These are phyloP conservation scores for Coptotermes formosanus DNA, from an alignment of 1,140 invertebrate species.

Conservation along the genomic window DNA sequence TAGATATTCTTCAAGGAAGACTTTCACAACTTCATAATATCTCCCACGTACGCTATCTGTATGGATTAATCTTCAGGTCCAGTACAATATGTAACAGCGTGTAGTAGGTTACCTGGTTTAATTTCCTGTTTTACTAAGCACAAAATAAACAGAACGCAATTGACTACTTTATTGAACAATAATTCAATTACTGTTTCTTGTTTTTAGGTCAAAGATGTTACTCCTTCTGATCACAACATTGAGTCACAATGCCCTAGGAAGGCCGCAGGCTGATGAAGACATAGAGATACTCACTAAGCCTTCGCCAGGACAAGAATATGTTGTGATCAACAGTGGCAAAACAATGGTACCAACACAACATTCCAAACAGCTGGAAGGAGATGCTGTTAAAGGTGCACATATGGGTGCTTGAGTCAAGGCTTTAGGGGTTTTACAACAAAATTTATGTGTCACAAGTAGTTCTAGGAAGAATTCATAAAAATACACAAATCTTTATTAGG, in stretches of 20 bases:
- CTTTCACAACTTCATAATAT: too few species aligned
- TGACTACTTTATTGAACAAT: neutral
- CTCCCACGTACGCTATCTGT: too few species aligned
- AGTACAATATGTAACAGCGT: too few species aligned
- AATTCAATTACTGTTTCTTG: neutral
- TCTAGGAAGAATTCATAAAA: too few species aligned
- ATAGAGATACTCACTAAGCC: constrained; percentile 55
- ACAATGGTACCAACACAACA: neutral
- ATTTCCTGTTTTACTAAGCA: neutral
- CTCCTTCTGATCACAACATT: neutral
- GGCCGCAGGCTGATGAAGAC: constrained; percentile 42
- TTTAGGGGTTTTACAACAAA: too few species aligned
- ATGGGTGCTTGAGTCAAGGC: too few species aligned
- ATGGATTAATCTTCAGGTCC: too few species aligned
- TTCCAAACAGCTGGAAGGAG: neutral
- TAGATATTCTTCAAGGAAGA: too few species aligned
- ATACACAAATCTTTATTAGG: too few species aligned
- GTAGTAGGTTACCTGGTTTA: too few species aligned
- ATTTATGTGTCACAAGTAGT: too few species aligned
- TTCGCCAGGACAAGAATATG: constrained; percentile 54
- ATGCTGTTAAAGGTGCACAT: neutral
- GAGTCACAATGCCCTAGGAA: neutral
- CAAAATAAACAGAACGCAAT: neutral
- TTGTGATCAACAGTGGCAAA: constrained; percentile 49
- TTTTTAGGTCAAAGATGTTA: neutral